Evolutionary conservation across 2,888 invertebrate genomes (phyloP).

Genomic region (Pyralis farinalis): DNA sequence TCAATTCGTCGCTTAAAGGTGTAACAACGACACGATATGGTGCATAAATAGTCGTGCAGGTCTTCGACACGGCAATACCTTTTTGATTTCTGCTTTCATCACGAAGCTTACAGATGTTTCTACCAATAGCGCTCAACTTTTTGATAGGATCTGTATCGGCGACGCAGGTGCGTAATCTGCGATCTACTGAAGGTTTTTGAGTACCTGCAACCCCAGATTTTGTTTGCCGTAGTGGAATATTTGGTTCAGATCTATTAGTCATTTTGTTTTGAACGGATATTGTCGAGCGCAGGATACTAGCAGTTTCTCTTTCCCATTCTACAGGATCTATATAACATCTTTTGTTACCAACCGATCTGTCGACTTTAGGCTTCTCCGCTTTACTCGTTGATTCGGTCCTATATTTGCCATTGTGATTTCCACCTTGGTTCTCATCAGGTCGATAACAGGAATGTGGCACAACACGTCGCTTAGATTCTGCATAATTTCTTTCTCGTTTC

Average conservation of each 20-base stretch:
- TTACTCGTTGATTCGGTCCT: conserved; percentile 68
- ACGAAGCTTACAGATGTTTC: conserved; percentile 62
- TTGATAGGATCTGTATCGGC: conserved; percentile 57
- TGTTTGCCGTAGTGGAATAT: conserved; percentile 44
- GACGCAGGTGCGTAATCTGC: conserved; percentile 41
- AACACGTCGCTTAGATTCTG: conserved; percentile 60
- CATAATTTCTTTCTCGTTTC: conserved; percentile 64
- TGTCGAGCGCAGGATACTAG: conserved; percentile 74
- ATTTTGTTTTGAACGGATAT: conserved; percentile 70
- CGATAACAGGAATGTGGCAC: conserved; percentile 68
- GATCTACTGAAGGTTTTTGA: conserved; percentile 38
- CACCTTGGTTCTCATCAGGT: conserved; percentile 45
- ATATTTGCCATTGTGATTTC: conserved; percentile 50
- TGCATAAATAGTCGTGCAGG: conserved; percentile 61
- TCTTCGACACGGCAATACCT: conserved; percentile 60
- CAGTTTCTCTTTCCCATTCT: conserved; percentile 79
- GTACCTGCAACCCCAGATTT: conserved; percentile 52
- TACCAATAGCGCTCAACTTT: conserved; percentile 68
- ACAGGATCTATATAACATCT: conserved; percentile 75
- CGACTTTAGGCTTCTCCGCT: conserved; percentile 56
- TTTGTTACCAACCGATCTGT: conserved; percentile 76
- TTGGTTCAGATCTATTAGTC: conserved; percentile 29
- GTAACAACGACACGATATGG: conserved; percentile 62
- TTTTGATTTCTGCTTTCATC: conserved; percentile 56
- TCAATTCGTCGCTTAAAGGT: conserved; percentile 52